Evolutionary conservation across 2,888 invertebrate species (phyloP), one percentile per base, ranked within the genome.

Genomic region (Hirtodrosophila alboralis): DNA sequence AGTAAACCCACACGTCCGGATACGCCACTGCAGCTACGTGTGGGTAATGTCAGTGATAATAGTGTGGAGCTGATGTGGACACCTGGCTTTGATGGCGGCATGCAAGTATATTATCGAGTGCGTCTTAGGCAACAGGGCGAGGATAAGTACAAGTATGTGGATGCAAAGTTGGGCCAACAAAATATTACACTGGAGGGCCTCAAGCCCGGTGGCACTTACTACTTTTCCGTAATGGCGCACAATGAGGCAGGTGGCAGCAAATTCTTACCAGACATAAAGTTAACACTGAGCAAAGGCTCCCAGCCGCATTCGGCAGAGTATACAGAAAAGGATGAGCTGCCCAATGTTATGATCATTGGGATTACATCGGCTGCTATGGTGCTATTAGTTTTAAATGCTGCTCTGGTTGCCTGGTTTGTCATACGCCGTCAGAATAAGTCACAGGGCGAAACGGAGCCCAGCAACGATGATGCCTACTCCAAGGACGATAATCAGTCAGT

Each of bases 341-440:
- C 89, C 1, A 89, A 89, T 60, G 86, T 90, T n/a, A 88, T 90
- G 75, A 89, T 89, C 21, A 88, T 89, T 34, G 90, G 89, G 1
- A 89, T 89, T 2, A 89, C 89, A 0, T 89, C 89, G 4, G 89
- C 90, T 0, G 89, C 89, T 1, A 88, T 89, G 89, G 78, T 89
- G 1, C 41, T 89, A 34, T 26, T 89, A 34, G 75, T 89, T 0
- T 28, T 89, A 26, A 89, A 89, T 67, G 89, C 89, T 0, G 89
- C 89, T 0, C 64, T 89, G 14, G 89, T 89, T 2, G 89, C 89
- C 8, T 89, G 89, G 90, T 89, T 90, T 47, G 90, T 89, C 0
- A 90, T 89, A 8, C 74, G 89, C 0, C 81, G 89, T 0, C 89
- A 90, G 58, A 89, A 89, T 23, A 89, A 89, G 45, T 74, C 75